Evolutionary conservation across 2,888 invertebrate species (phyloP).

Genomic region (Argyra leucocephala): DNA sequence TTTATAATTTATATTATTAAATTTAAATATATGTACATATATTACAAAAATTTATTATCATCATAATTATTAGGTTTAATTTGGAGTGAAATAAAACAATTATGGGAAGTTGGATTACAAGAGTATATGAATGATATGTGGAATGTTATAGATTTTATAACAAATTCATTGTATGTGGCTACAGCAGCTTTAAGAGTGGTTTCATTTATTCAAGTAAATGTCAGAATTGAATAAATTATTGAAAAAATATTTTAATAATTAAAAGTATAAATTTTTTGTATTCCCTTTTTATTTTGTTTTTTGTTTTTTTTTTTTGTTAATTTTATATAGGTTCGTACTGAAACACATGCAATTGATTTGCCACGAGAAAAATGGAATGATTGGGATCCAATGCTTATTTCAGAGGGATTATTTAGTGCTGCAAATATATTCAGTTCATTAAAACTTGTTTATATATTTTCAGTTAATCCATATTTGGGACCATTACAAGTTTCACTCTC

Average conservation of each 20-base stretch:
- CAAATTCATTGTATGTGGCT: conserved; percentile 94
- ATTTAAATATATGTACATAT: too few relatives aligned
- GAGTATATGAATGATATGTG: conserved; percentile 98
- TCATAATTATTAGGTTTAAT: conserved; percentile 61
- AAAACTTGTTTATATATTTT: conserved; percentile 95
- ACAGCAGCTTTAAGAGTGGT: conserved; percentile 90
- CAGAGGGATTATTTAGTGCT: conserved; percentile 93
- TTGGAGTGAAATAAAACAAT: conserved; percentile 98
- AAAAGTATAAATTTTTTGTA: too few relatives aligned
- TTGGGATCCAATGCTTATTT: conserved; percentile 96
- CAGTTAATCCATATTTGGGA: conserved; percentile 92
- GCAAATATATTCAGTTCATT: conserved; percentile 96
- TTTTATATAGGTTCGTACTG: conserved; percentile 57
- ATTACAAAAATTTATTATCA: too few relatives aligned
- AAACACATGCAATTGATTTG: conserved; percentile 56
- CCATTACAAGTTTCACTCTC: conserved; percentile 93
- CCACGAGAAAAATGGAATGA: conserved; percentile 91
- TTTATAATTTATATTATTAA: background rate
- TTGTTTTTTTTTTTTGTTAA: background rate
- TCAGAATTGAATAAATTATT: background rate
- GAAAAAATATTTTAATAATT: background rate
- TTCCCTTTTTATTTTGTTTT: background rate
- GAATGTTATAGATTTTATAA: conserved; percentile 98
- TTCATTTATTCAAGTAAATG: conserved; percentile 79
- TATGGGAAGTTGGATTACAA: conserved; percentile 94